These are phyloP conservation scores for Melanerpes formicivorus DNA, from an alignment of 2,113 vertebrate species.

Conservation along the genomic window DNA sequence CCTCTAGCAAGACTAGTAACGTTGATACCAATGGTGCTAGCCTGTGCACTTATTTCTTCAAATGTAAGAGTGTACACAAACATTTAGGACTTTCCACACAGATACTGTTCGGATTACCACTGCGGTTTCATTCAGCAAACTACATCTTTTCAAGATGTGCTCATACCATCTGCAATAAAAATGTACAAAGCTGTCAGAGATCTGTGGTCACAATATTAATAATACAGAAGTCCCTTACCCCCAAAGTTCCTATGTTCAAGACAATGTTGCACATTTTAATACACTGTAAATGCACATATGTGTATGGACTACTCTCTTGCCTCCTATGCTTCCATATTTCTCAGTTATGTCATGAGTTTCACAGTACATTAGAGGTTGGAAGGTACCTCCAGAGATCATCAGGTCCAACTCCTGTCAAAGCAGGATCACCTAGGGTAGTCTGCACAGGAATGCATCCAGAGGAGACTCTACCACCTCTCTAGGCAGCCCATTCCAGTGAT, in stretches of 20 bases:
- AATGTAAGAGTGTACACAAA: not conserved
- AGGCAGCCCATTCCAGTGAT: no score
- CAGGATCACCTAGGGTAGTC: no score
- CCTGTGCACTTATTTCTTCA: not conserved
- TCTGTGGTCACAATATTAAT: accelerated
- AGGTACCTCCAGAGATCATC: no score
- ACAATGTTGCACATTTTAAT: not conserved
- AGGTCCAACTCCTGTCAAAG: no score
- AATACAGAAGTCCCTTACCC: not conserved
- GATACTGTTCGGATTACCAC: not conserved
- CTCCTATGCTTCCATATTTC: not conserved
- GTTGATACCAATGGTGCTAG: not conserved
- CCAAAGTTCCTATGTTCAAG: not conserved
- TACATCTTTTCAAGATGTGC: not conserved
- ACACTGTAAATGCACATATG: not conserved
- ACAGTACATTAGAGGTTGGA: no score
- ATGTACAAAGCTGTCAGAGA: not conserved
- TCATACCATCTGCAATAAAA: not conserved
- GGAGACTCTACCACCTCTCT: no score
- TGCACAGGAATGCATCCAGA: no score
- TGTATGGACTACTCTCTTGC: not conserved
- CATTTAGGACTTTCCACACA: not conserved
- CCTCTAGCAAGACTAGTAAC: not conserved
- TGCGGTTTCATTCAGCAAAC: not conserved
- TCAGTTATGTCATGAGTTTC: not conserved